Conservation (phyloP, 2,113 vertebrate species). For the Plestiodon gilberti region DNA sequence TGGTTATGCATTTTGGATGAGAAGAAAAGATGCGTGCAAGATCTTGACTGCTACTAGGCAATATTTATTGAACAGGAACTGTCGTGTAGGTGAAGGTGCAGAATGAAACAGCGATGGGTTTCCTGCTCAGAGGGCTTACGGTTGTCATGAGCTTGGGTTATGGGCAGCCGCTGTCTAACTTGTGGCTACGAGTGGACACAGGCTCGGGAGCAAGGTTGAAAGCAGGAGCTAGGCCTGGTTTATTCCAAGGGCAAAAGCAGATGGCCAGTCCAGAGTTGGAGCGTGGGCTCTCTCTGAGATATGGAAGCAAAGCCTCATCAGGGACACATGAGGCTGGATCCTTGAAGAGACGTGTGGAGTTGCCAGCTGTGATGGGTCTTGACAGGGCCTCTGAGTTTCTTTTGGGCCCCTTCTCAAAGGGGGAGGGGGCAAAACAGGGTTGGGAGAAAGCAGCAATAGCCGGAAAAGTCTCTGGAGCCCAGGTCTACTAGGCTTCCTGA, state of each 20-base stretch:
- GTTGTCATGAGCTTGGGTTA: background rate
- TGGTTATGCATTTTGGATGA: slow-evolving; percentile 34
- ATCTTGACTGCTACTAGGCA: background rate
- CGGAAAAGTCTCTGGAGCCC: no score
- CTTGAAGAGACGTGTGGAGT: background rate
- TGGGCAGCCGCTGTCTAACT: background rate
- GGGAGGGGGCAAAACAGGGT: no score
- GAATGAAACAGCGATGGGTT: background rate
- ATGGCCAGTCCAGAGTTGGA: background rate
- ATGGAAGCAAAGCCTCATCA: background rate
- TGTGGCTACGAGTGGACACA: background rate
- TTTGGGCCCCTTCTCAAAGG: no score
- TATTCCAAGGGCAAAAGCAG: background rate
- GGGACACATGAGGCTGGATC: no score
- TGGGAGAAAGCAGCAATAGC: no score
- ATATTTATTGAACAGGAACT: background rate
- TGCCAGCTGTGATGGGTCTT: background rate
- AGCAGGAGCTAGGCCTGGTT: no score
- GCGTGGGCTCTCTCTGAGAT: background rate
- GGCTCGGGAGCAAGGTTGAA: background rate
- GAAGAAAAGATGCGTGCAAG: slow-evolving; percentile 13
- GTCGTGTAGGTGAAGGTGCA: background rate
- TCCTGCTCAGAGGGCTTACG: background rate
- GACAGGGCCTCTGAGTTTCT: no score
- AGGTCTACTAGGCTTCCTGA: no score